Conservation (phyloP, 2,888 invertebrate genomes). For the Phania funesta region DNA sequence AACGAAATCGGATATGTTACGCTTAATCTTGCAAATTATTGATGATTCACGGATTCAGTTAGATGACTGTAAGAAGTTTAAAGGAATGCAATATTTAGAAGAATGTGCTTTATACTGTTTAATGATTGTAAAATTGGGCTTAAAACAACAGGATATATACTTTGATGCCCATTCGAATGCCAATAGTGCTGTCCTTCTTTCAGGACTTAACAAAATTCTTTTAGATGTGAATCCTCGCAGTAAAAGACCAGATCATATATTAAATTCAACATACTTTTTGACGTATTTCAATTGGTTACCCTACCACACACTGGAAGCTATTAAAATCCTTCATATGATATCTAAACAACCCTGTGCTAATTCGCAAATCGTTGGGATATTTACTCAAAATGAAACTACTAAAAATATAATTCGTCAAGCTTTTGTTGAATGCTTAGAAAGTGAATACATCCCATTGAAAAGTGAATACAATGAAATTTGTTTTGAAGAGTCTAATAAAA, state of each 20-base stretch:
- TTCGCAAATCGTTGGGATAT: constrained; percentile 86
- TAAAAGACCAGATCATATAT: constrained; percentile 89
- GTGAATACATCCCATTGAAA: constrained; percentile 74
- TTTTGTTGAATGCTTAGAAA: constrained; percentile 94
- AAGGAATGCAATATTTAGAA: constrained; percentile 86
- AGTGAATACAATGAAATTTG: constrained; percentile 55
- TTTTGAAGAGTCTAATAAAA: constrained; percentile 56
- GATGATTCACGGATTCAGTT: constrained; percentile 88
- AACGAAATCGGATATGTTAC: constrained; percentile 86
- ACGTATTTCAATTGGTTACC: constrained; percentile 85
- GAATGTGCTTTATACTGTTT: constrained; percentile 86
- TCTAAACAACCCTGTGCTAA: constrained; percentile 85
- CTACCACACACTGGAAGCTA: constrained; percentile 85
- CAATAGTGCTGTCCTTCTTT: constrained; percentile 85
- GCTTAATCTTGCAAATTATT: constrained; percentile 85
- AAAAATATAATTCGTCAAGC: constrained; percentile 86
- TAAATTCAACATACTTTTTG: constrained; percentile 88
- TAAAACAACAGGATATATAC: constrained; percentile 87
- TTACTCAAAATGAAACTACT: constrained; percentile 84
- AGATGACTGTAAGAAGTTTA: constrained; percentile 85
- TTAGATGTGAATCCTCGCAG: constrained; percentile 88
- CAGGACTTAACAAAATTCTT: constrained; percentile 90
- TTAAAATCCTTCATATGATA: constrained; percentile 86
- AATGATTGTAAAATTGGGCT: constrained; percentile 87
- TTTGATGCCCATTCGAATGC: constrained; percentile 84